Conservation (phyloP, 2,797 vertebrate species). For the Neosilurus hyrtlii region DNA sequence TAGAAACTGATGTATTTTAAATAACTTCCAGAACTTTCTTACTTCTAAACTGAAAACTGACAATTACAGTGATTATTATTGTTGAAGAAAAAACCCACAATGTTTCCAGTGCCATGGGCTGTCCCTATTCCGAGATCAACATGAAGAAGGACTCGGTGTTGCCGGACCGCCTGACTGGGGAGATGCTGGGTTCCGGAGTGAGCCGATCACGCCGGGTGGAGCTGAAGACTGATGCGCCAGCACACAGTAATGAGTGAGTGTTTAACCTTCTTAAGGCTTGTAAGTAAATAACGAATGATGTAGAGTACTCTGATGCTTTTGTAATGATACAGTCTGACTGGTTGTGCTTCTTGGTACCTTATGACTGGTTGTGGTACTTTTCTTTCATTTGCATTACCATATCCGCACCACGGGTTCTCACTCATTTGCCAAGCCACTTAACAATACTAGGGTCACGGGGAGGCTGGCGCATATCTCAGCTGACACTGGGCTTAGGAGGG, state of each 20-base stretch:
- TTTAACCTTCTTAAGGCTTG: not conserved
- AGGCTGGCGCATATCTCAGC: too few species aligned
- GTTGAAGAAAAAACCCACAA: too few species aligned
- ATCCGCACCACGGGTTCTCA: not conserved
- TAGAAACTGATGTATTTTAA: not conserved
- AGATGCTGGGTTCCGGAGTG: slow-evolving; percentile 69
- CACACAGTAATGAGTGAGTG: slow-evolving; percentile 72
- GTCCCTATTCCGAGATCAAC: slow-evolving; percentile 82
- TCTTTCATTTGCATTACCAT: not conserved
- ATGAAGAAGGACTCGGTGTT: slow-evolving; percentile 78
- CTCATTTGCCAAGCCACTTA: too few species aligned
- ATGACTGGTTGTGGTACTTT: not conserved
- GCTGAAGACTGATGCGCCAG: slow-evolving; percentile 62
- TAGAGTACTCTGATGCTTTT: not conserved
- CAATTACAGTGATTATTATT: not conserved
- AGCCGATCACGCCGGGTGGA: slow-evolving; percentile 70
- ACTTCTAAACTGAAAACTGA: not conserved
- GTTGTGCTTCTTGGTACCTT: not conserved
- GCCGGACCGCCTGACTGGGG: slow-evolving; percentile 78
- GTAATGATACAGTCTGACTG: not conserved
- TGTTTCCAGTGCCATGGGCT: slow-evolving; percentile 73
- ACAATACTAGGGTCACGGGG: too few species aligned
- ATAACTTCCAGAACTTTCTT: not conserved
- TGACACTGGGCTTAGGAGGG: too few species aligned
- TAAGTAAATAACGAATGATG: not conserved